A percentile compares a stretch with the other conserved stretches of the same genome.
Evolutionary conservation across 2,113 vertebrate species (phyloP).

Genomic region (human (Homo sapiens)): GRCh38 chr6:9374001-9374500

Average conservation of each 20-base stretch:
- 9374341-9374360: background rate
- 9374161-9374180: background rate
- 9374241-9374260: background rate
- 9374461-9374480: background rate
- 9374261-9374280: background rate
- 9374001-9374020: background rate
- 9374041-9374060: background rate
- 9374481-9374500: background rate
- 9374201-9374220: background rate
- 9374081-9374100: background rate
- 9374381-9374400: background rate
- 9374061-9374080: background rate
- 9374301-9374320: background rate
- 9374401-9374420: background rate
- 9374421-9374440: background rate
- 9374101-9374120: background rate
- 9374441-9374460: background rate
- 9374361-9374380: background rate
- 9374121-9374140: background rate
- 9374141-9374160: background rate
- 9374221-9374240: background rate
- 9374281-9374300: background rate
- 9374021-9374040: background rate
- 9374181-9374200: background rate
- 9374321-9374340: background rate